Conservation (phyloP, 2,797 vertebrate genomes). For the Spheniscus humboldti region DNA sequence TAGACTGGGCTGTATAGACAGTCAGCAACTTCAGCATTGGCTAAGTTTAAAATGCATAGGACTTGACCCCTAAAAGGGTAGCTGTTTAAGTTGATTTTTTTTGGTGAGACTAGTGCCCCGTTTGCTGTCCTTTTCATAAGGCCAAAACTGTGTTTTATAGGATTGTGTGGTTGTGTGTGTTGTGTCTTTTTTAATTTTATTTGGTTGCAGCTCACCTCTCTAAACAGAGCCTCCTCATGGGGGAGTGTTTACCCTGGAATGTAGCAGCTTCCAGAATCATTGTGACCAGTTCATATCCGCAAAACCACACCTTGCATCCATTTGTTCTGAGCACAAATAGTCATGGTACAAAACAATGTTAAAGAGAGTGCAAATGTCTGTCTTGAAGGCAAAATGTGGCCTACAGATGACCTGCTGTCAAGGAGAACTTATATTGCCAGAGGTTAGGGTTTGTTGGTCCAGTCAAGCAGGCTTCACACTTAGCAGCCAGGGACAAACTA, state of each 20-base stretch:
- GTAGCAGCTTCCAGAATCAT: rapidly evolving
- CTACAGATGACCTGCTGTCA: background rate
- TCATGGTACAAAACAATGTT: background rate
- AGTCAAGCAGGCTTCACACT: background rate
- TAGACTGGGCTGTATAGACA: background rate
- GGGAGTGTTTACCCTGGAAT: background rate
- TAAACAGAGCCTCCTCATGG: background rate
- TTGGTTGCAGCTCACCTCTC: background rate
- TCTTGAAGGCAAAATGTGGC: background rate
- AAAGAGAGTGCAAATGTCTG: background rate
- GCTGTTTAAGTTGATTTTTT: too few relatives aligned
- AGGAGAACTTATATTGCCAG: background rate
- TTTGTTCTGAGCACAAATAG: background rate
- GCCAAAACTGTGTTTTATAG: background rate
- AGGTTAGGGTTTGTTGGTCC: background rate
- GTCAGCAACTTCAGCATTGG: background rate
- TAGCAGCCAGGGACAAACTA: background rate
- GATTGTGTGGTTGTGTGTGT: background rate
- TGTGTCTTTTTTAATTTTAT: background rate
- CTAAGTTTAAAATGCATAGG: background rate
- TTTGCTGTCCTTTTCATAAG: background rate
- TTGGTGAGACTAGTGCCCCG: rapidly evolving
- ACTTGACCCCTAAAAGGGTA: background rate
- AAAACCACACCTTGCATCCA: background rate
- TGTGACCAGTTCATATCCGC: background rate